phyloP scores from a whole-genome alignment of 2,113 vertebrate species.

The Nyctibius bracteatus region DNA sequence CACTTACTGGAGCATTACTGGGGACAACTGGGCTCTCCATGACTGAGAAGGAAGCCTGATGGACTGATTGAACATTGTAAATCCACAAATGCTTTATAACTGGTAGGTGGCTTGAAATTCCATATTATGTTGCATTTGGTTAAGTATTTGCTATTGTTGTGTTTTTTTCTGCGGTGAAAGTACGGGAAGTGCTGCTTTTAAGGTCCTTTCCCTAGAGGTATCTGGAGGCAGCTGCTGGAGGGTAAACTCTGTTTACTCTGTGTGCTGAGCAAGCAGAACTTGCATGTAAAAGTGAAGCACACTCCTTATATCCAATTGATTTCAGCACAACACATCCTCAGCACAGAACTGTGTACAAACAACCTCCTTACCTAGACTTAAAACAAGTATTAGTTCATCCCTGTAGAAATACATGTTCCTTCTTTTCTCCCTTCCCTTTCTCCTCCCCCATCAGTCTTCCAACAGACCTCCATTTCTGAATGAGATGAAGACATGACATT shows the following conservation, averaged over 20 bases:
- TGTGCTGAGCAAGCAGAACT: background rate
- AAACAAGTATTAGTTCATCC: background rate
- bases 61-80: background rate
- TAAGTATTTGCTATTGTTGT: background rate
- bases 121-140: background rate
- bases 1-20: background rate
- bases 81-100: background rate
- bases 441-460: background rate
- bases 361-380: background rate
- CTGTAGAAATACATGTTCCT: background rate
- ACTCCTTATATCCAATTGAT: background rate
- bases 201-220: background rate
- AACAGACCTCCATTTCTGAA: background rate
- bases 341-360: background rate
- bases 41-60: background rate
- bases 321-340: background rate
- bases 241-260: background rate
- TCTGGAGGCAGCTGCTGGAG: background rate
- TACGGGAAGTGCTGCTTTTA: background rate
- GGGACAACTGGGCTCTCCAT: background rate
- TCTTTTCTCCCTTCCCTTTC: background rate
- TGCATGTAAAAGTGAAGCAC: background rate
- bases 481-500: background rate
- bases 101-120: background rate
- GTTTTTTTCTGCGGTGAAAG: background rate